Conservation (phyloP, 1,140 invertebrate genomes). For the Papilio machaon region DNA sequence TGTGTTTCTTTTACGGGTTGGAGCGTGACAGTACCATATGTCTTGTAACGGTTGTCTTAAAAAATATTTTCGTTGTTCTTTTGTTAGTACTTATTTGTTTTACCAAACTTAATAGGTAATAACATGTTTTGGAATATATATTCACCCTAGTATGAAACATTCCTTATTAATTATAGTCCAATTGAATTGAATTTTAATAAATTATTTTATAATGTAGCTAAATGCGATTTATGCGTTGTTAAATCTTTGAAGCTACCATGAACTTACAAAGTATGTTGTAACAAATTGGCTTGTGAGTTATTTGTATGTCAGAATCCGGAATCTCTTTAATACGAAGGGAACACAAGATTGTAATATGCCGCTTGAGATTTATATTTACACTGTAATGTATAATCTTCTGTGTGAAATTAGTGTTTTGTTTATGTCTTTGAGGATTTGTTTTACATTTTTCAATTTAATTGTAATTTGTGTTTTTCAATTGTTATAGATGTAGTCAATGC, state of each 20-base stretch:
- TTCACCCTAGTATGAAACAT: too few species aligned
- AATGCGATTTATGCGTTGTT: not conserved
- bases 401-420: not conserved
- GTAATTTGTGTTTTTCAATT: constrained; percentile 81
- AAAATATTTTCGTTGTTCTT: constrained; percentile 28
- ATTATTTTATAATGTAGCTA: not conserved
- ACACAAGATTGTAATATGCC: not conserved
- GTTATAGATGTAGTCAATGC: constrained; percentile 91
- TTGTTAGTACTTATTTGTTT: not conserved
- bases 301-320: constrained; percentile 20
- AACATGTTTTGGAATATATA: not conserved
- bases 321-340: not conserved
- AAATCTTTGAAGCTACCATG: constrained; percentile 9
- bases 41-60: constrained; percentile 34
- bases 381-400: not conserved
- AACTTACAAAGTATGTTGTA: not conserved
- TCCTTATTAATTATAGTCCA: not conserved
- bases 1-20: constrained; percentile 33
- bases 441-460: constrained; percentile 49
- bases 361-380: not conserved
- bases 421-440: not conserved
- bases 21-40: constrained; percentile 11
- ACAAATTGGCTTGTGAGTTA: constrained; percentile 12
- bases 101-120: not conserved
- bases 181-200: not conserved